Evolutionary conservation across 1,140 invertebrate genomes (phyloP).

Genomic region (Lepidostoma basale): DNA sequence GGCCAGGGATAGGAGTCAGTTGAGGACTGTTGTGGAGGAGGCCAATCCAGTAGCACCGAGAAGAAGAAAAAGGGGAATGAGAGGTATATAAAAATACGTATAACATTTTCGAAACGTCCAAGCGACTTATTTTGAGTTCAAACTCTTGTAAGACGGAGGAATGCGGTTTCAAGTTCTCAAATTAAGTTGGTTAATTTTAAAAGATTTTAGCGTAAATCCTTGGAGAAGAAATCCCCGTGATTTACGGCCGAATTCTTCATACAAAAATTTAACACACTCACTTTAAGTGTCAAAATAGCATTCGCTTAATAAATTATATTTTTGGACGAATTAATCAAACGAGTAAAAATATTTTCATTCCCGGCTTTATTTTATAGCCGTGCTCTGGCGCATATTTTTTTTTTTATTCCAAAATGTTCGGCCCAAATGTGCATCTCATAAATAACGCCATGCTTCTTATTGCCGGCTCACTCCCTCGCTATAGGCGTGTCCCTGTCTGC

Average conservation of each 20-base stretch:
- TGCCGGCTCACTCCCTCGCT: slow-evolving; percentile 50
- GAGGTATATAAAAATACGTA: no score
- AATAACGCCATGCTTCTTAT: slow-evolving; percentile 57
- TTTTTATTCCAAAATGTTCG: slow-evolving; percentile 59
- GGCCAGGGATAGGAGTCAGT: no score
- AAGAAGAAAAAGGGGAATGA: no score
- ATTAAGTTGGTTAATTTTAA: no score
- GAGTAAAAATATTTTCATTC: neutral
- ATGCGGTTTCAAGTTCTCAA: no score
- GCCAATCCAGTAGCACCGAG: no score
- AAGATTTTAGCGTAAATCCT: no score
- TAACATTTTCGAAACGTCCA: no score
- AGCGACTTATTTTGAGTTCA: no score
- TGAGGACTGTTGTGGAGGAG: no score
- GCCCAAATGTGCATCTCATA: slow-evolving; percentile 61
- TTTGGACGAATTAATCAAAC: slow-evolving; percentile 6
- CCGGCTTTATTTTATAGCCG: slow-evolving; percentile 51
- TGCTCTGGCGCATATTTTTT: slow-evolving; percentile 45
- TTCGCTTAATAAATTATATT: neutral
- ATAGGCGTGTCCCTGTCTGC: slow-evolving; percentile 51
- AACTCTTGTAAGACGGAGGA: no score
- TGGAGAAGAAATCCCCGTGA: neutral
- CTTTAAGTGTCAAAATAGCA: slow-evolving; percentile 15
- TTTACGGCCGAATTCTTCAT: neutral
- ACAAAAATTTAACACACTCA: neutral